These are phyloP conservation scores for Eubasilissa splendida DNA, from an alignment of 2,888 invertebrate genomes.

Conservation along the genomic window DNA sequence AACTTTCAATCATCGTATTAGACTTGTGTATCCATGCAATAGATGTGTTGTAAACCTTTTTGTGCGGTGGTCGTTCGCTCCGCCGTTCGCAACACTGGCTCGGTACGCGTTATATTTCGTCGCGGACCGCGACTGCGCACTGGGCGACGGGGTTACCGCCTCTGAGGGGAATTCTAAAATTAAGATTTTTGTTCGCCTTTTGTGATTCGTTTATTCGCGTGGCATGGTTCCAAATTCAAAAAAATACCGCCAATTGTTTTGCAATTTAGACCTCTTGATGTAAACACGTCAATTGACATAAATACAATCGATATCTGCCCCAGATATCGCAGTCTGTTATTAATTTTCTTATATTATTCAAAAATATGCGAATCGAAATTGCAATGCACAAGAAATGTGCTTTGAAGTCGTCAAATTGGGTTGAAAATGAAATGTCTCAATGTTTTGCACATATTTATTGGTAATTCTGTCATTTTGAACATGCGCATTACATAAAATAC, in stretches of 20 bases:
- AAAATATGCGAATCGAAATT: no score
- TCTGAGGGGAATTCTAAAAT: constrained; percentile 46
- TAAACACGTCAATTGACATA: no score
- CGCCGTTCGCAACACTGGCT: neutral
- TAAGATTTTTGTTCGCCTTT: constrained; percentile 34
- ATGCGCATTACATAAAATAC: no score
- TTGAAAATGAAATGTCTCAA: no score
- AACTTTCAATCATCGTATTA: neutral
- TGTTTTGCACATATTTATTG: no score
- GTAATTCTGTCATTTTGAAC: no score
- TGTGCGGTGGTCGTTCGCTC: neutral
- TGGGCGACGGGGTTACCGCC: constrained; percentile 9
- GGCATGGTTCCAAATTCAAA: constrained; percentile 42
- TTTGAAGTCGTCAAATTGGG: no score
- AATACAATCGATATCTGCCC: no score
- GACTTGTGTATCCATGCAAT: constrained; percentile 5
- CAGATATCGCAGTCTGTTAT: no score
- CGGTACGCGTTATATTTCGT: neutral
- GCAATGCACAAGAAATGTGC: no score
- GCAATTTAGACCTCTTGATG: constrained; percentile 9
- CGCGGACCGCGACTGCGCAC: constrained; percentile 10
- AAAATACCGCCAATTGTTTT: constrained; percentile 44
- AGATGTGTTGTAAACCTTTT: neutral
- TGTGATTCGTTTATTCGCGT: constrained; percentile 41
- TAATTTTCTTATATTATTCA: no score